Conservation (phyloP, 2,888 invertebrate species). For the Malachius bipustulatus region DNA sequence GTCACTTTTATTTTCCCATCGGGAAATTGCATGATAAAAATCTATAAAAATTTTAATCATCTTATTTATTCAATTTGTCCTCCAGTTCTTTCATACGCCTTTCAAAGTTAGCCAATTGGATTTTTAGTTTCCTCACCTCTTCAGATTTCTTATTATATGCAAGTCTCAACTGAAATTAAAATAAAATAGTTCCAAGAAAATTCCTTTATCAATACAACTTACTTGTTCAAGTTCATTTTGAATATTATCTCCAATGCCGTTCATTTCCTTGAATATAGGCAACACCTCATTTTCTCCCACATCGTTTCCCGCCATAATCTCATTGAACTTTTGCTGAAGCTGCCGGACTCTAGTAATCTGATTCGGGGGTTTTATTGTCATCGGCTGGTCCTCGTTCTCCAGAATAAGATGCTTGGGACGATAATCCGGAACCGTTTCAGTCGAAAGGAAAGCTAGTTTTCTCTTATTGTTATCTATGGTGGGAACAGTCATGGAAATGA, state of each 20-base stretch:
- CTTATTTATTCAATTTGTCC: constrained; percentile 54
- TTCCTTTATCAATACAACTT: too few species aligned
- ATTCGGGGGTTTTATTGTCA: constrained; percentile 60
- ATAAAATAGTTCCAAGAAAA: constrained; percentile 9
- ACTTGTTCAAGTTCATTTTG: constrained; percentile 48
- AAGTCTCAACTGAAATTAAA: constrained; percentile 49
- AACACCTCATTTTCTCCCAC: constrained; percentile 36
- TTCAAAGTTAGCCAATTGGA: constrained; percentile 68
- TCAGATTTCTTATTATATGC: constrained; percentile 69
- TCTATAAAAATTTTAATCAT: too few species aligned
- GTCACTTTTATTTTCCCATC: too few species aligned
- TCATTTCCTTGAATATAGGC: constrained; percentile 47
- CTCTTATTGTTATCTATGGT: constrained; percentile 62
- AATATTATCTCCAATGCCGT: constrained; percentile 45
- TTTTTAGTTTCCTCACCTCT: constrained; percentile 64
- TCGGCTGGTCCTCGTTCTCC: constrained; percentile 61
- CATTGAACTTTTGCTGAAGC: constrained; percentile 58
- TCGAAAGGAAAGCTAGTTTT: constrained; percentile 76
- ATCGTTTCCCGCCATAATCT: too few species aligned
- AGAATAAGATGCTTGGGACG: constrained; percentile 54
- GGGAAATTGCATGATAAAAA: too few species aligned
- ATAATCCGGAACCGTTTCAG: constrained; percentile 81
- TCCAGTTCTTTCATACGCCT: constrained; percentile 71
- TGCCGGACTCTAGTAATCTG: constrained; percentile 73
- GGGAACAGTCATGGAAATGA: constrained; percentile 26